These are phyloP conservation scores for Dendronephthya gigantea DNA, from an alignment of 64 coral and sea anemone genomes.

Conservation along the genomic window DNA sequence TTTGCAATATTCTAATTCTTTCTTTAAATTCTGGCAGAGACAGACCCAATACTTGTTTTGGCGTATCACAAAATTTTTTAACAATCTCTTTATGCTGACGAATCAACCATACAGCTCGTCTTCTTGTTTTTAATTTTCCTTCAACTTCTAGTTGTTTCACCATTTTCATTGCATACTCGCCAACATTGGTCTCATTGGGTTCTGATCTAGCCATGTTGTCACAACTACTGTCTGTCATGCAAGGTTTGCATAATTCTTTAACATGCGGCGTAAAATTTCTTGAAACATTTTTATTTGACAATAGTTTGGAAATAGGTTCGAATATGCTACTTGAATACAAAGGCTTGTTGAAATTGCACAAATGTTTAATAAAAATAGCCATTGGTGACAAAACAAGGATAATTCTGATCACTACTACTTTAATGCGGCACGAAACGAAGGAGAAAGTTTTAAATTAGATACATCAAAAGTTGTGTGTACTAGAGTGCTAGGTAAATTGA, in stretches of 20 bases:
- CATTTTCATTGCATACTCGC: slow-evolving; percentile 4
- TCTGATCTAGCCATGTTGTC: background rate
- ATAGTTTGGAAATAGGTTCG: background rate
- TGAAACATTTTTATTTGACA: background rate
- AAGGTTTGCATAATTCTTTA: background rate
- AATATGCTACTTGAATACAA: background rate
- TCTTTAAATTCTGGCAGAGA: slow-evolving; percentile 32
- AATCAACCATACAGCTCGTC: slow-evolving; percentile 4
- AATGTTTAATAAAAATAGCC: background rate
- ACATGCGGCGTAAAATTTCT: background rate
- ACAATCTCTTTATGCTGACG: background rate
- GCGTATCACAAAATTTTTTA: background rate
- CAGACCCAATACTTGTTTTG: slow-evolving; percentile 56
- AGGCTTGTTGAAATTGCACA: background rate
- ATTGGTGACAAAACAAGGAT: background rate
- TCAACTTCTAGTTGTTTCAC: background rate
- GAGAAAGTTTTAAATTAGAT: too few relatives aligned
- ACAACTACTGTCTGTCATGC: background rate
- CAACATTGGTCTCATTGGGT: background rate
- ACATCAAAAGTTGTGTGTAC: too few relatives aligned
- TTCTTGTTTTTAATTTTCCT: background rate
- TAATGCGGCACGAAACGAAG: too few relatives aligned
- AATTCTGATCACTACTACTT: too few relatives aligned
- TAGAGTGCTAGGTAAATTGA: too few relatives aligned
- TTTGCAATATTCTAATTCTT: slow-evolving; percentile 48